phyloP scores from a whole-genome alignment of 2,888 invertebrate species.

The Dromius quadrimaculatus region DNA sequence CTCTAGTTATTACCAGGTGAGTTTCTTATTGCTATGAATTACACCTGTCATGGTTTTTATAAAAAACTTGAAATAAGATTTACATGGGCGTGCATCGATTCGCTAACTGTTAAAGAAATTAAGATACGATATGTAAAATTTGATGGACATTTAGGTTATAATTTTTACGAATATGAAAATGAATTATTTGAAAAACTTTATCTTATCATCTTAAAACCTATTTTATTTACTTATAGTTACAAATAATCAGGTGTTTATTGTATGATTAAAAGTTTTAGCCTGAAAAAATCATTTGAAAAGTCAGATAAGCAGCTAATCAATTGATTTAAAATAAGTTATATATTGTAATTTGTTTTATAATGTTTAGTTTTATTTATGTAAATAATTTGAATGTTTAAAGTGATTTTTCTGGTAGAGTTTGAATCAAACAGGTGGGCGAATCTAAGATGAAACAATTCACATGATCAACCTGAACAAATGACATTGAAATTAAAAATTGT shows the following conservation, averaged over 20 bases:
- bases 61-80: slow-evolving; percentile 40
- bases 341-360: not conserved
- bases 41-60: slow-evolving; percentile 45
- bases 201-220: slow-evolving; percentile 5
- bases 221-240: too few species aligned
- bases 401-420: not conserved
- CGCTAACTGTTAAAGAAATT: not conserved
- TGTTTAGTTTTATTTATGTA: not conserved
- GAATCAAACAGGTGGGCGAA: slow-evolving; percentile 40
- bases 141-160: slow-evolving; percentile 10
- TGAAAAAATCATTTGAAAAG: too few species aligned
- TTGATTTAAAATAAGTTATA: not conserved
- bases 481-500: slow-evolving; percentile 26
- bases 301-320: too few species aligned
- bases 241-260: slow-evolving; percentile 7
- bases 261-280: too few species aligned
- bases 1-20: slow-evolving; percentile 76
- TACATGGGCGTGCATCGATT: not conserved
- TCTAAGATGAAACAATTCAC: not conserved
- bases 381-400: slow-evolving; percentile 3
- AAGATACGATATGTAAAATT: not conserved
- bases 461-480: slow-evolving; percentile 7
- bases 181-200: slow-evolving; percentile 10
- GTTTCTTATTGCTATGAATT: slow-evolving; percentile 57
- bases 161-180: slow-evolving; percentile 4